These are phyloP conservation scores for Mythimna loreyi DNA, from an alignment of 2,888 invertebrate species.

Conservation along the genomic window DNA sequence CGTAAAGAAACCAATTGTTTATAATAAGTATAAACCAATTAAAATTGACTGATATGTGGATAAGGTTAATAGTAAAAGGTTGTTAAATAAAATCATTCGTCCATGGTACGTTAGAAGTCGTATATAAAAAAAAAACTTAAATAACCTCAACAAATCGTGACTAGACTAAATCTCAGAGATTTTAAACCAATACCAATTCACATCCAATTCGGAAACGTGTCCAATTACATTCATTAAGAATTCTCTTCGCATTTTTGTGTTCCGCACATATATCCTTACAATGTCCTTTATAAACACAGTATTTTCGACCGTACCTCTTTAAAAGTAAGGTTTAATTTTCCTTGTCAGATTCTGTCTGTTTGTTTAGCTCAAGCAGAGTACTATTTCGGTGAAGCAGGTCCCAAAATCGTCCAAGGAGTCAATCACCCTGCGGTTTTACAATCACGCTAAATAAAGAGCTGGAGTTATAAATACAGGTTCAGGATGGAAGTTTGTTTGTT, in stretches of 20 bases:
- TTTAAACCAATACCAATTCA: conserved; percentile 40
- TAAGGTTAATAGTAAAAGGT: neutral
- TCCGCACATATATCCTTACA: conserved; percentile 34
- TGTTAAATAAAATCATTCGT: neutral
- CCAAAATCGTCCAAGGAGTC: conserved; percentile 73
- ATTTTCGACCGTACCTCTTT: conserved; percentile 8
- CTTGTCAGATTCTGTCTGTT: conserved; percentile 28
- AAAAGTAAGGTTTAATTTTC: conserved; percentile 34
- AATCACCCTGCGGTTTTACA: conserved; percentile 74
- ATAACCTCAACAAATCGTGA: conserved; percentile 46
- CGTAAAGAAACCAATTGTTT: too few species aligned
- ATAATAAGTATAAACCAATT: too few species aligned
- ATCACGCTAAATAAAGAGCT: conserved; percentile 53
- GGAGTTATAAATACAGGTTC: conserved; percentile 30
- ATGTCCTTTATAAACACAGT: neutral
- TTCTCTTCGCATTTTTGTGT: conserved; percentile 66
- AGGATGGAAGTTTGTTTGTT: conserved; percentile 36
- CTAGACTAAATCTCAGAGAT: conserved; percentile 31
- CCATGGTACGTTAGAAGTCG: conserved; percentile 16
- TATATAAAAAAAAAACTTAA: conserved; percentile 17
- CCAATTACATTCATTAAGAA: conserved; percentile 61
- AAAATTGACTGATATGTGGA: neutral
- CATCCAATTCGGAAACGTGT: conserved; percentile 49
- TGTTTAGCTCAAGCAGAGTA: conserved; percentile 54
- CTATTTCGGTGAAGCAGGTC: conserved; percentile 70